Evolutionary conservation across 2,888 invertebrate species (phyloP).

Genomic region (Apamea sordens): DNA sequence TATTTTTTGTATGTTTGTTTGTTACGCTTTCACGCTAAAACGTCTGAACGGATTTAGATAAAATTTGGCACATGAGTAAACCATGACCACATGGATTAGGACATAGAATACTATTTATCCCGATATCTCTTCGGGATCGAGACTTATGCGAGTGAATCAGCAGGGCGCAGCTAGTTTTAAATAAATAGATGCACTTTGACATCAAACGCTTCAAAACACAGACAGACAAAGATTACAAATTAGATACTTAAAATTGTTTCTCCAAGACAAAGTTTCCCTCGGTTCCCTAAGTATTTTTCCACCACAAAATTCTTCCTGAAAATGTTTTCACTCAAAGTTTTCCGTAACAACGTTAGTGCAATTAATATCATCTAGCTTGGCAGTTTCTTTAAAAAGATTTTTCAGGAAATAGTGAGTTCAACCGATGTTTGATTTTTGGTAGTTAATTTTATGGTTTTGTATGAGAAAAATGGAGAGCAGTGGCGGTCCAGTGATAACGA

Average conservation of each 20-base stretch:
- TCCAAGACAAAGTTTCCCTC: background rate
- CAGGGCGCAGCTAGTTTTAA: background rate
- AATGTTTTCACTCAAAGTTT: slow-evolving; percentile 40
- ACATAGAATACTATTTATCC: no score
- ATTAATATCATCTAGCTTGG: slow-evolving; percentile 41
- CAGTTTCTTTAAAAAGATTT: slow-evolving; percentile 32
- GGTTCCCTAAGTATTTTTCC: slow-evolving; percentile 41
- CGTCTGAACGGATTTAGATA: no score
- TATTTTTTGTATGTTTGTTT: no score
- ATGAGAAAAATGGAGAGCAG: background rate
- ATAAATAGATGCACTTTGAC: background rate
- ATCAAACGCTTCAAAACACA: background rate
- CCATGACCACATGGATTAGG: no score
- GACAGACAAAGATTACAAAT: slow-evolving; percentile 5
- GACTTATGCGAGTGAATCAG: no score
- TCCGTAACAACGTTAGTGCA: slow-evolving; percentile 16
- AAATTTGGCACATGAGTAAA: no score
- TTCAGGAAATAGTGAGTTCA: background rate
- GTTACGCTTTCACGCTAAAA: no score
- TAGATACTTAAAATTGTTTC: slow-evolving; percentile 26
- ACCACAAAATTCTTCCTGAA: slow-evolving; percentile 31
- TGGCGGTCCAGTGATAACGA: no score
- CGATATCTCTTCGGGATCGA: no score
- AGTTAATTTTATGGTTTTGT: background rate
- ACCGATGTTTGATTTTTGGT: slow-evolving; percentile 10